phyloP scores from a whole-genome alignment of 2,797 vertebrate species.

The Tympanoctomys barrerae region DNA sequence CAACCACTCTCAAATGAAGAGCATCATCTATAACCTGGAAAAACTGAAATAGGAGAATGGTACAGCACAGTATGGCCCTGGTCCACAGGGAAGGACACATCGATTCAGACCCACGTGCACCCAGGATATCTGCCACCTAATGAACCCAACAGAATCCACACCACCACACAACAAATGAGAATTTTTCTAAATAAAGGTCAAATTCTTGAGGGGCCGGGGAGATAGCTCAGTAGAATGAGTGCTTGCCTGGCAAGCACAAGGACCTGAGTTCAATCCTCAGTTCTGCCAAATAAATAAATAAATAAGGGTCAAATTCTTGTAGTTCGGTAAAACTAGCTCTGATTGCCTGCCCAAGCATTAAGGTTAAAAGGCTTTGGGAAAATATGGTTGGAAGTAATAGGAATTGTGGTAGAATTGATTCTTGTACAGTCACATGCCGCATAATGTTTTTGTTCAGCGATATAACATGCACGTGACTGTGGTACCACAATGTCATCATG shows the following conservation, averaged over 20 bases:
- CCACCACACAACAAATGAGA: not conserved
- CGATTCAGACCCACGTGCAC: not conserved
- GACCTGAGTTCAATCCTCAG: no score
- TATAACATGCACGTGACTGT: not conserved
- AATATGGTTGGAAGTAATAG: not conserved
- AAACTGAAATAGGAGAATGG: no score
- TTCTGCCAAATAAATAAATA: not conserved
- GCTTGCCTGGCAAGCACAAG: no score
- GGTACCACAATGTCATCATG: not conserved
- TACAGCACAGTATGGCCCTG: not conserved
- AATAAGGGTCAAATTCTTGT: not conserved
- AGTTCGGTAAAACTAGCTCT: not conserved
- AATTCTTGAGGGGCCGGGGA: not conserved
- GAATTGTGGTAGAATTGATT: not conserved
- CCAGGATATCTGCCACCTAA: not conserved
- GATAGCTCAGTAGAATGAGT: no score
- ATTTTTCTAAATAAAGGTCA: slow-evolving; percentile 43
- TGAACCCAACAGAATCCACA: not conserved
- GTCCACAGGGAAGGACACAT: not conserved
- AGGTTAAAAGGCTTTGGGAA: not conserved
- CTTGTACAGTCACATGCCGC: not conserved
- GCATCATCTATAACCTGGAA: no score
- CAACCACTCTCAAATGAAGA: no score
- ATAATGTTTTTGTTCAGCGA: not conserved
- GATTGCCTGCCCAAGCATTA: not conserved